Conservation (phyloP, 2,797 vertebrate species). For the Acropternis orthonyx region DNA sequence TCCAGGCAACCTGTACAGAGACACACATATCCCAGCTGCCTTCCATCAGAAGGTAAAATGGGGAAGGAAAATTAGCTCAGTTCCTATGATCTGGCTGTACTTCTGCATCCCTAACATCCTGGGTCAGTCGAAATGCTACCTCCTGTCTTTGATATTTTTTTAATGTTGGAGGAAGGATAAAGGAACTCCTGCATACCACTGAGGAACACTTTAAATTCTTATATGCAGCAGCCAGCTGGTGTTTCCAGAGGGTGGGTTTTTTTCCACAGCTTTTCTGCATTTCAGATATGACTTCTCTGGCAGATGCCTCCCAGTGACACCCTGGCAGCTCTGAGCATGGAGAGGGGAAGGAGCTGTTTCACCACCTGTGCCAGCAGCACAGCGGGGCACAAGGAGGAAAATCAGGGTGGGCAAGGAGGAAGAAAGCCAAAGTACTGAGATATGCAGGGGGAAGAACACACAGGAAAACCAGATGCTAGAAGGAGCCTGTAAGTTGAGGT, state of each 20-base stretch:
- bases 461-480: background rate
- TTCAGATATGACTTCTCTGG: background rate
- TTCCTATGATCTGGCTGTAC: background rate
- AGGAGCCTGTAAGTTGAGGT: background rate
- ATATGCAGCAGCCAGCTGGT: background rate
- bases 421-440: background rate
- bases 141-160: background rate
- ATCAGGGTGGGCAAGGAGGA: background rate
- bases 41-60: background rate
- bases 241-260: background rate
- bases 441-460: background rate
- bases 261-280: constrained; percentile 27
- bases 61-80: background rate
- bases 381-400: background rate
- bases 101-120: background rate
- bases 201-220: constrained; percentile 1
- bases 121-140: background rate
- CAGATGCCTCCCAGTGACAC: background rate
- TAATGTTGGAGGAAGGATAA: background rate
- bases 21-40: background rate
- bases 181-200: background rate
- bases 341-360: background rate
- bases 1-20: background rate
- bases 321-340: background rate
- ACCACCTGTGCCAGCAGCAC: background rate